Conservation (phyloP, 2,113 vertebrate genomes). For the Gyps fulvus region DNA sequence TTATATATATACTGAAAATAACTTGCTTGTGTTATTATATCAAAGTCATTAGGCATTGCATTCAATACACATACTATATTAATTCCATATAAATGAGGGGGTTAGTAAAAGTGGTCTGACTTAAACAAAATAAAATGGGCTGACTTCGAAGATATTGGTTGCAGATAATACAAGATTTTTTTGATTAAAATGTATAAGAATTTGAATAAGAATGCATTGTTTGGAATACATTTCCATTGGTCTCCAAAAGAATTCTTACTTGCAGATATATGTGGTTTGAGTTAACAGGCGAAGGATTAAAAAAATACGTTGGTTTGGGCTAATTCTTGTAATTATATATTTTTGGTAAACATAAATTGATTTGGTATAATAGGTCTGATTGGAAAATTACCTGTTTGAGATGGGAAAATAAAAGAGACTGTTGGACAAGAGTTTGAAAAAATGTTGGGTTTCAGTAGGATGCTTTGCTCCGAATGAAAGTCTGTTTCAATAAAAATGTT, state of each 20-base stretch:
- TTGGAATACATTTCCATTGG: constrained; percentile 71
- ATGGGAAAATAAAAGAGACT: constrained; percentile 39
- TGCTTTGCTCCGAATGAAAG: constrained; percentile 13
- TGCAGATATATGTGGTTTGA: constrained; percentile 74
- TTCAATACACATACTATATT: constrained; percentile 13
- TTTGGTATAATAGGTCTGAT: constrained; percentile 57
- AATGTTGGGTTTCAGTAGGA: constrained; percentile 39
- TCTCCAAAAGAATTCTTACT: constrained; percentile 71
- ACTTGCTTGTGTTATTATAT: constrained; percentile 33
- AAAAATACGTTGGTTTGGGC: constrained; percentile 58
- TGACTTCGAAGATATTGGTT: constrained; percentile 71
- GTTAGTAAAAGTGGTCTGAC: constrained; percentile 28
- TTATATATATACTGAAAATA: constrained; percentile 24
- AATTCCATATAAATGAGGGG: constrained; percentile 43
- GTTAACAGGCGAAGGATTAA: constrained; percentile 70
- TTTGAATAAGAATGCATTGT: constrained; percentile 79
- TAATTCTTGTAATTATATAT: constrained; percentile 71
- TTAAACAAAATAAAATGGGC: constrained; percentile 52
- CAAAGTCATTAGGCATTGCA: constrained; percentile 50
- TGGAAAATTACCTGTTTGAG: constrained; percentile 70
- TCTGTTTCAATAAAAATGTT: constrained; percentile 52
- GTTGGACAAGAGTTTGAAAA: constrained; percentile 38
- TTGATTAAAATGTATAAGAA: constrained; percentile 74
- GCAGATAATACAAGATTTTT: constrained; percentile 79
- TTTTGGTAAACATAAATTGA: constrained; percentile 55